Evolutionary conservation across 2,888 invertebrate species (phyloP).

Genomic region (Galeopsomyia nigrocyanea): DNA sequence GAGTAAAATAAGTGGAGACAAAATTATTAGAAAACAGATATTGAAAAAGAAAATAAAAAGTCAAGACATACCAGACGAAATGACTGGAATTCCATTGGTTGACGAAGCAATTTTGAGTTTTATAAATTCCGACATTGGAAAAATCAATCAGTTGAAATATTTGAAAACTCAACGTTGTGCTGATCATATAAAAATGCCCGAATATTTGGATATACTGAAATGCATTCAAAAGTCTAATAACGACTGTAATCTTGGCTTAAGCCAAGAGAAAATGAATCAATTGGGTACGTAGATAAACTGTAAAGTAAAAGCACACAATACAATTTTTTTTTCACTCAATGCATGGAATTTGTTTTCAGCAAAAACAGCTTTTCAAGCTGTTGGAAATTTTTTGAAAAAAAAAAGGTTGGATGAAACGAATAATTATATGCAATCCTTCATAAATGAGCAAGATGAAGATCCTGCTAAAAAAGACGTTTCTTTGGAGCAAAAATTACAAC

Average conservation of each 20-base stretch:
- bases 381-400: conserved; percentile 57
- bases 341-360: conserved; percentile 51
- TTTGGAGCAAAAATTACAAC: conserved; percentile 53
- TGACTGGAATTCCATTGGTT: conserved; percentile 56
- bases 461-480: conserved; percentile 56
- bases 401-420: conserved; percentile 56
- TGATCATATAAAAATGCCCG: conserved; percentile 59
- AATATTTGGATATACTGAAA: conserved; percentile 61
- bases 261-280: conserved; percentile 45
- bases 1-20: conserved; percentile 56
- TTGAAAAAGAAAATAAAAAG: conserved; percentile 27
- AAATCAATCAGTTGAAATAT: conserved; percentile 50
- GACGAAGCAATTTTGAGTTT: conserved; percentile 63
- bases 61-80: conserved; percentile 39
- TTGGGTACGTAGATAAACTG: conserved; percentile 54
- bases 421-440: conserved; percentile 61
- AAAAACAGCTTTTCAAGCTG: conserved; percentile 56
- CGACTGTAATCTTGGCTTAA: conserved; percentile 52
- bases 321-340: background rate
- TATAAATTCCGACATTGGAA: conserved; percentile 58
- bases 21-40: conserved; percentile 54
- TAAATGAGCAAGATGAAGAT: conserved; percentile 55
- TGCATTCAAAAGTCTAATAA: conserved; percentile 58
- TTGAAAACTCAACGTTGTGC: conserved; percentile 47
- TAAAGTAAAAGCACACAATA: no score